A percentile compares a stretch with the other conserved stretches of the same genome.
These are phyloP conservation scores for Tipula helvola DNA, from an alignment of 2,888 invertebrate genomes.

Conservation along the genomic window DNA sequence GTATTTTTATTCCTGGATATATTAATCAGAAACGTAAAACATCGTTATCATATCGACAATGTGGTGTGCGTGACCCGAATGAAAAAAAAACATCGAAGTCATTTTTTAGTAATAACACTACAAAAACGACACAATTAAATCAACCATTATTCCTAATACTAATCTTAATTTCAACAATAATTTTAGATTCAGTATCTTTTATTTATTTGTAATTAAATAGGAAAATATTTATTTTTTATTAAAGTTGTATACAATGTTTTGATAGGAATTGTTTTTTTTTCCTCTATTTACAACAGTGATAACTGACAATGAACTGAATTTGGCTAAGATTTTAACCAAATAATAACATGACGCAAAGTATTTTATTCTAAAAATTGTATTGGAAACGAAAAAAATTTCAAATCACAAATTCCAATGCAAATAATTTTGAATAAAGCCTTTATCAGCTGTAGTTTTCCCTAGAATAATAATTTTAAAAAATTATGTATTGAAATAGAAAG, in stretches of 20 bases:
- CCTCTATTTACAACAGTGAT: no score
- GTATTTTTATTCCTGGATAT: slow-evolving; percentile 65
- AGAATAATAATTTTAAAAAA: no score
- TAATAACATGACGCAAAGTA: no score
- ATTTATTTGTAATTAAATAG: background rate
- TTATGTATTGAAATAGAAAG: no score
- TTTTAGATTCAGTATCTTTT: background rate
- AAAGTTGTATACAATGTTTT: background rate
- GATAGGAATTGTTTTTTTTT: background rate
- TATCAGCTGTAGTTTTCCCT: no score
- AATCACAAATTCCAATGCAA: no score
- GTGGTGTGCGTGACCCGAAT: slow-evolving; percentile 62
- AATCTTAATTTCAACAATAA: background rate
- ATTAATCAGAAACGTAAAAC: slow-evolving; percentile 55
- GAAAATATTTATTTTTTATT: background rate
- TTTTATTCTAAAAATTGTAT: no score
- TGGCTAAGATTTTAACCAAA: no score
- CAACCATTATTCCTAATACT: background rate
- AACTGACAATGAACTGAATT: no score
- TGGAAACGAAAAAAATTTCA: no score
- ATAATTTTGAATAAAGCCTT: no score
- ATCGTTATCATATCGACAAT: slow-evolving; percentile 60
- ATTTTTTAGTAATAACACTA: background rate
- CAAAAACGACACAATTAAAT: background rate
- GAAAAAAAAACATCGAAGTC: slow-evolving; percentile 38